Conservation (phyloP, 1,140 invertebrate genomes). For the Sogatella furcifera region DNA sequence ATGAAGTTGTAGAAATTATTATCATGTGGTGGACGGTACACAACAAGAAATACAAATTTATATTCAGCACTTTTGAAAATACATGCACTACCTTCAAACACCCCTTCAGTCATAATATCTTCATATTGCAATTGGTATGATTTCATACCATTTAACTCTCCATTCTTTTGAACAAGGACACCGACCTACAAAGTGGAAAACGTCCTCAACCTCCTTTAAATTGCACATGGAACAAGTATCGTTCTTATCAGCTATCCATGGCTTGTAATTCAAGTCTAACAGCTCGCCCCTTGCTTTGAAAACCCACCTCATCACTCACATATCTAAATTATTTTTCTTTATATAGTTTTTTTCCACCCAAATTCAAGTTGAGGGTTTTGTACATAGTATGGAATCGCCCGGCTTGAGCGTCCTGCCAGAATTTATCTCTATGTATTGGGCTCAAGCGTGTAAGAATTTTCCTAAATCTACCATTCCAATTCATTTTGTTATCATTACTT, state of each 20-base stretch:
- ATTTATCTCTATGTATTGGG: not conserved
- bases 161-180: not conserved
- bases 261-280: not conserved
- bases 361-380: not conserved
- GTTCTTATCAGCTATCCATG: not conserved
- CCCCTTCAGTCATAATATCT: too few relatives aligned
- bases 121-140: too few relatives aligned
- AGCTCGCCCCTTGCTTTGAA: not conserved
- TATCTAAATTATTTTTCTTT: not conserved
- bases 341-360: not conserved
- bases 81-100: too few relatives aligned
- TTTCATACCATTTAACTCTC: not conserved
- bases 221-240: not conserved
- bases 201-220: not conserved
- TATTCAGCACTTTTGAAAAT: too few relatives aligned
- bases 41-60: too few relatives aligned
- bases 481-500: not conserved
- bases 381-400: not conserved
- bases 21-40: too few relatives aligned
- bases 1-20: too few relatives aligned
- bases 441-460: not conserved
- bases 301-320: not conserved
- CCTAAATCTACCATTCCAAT: not conserved
- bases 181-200: not conserved
- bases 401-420: not conserved